These are phyloP conservation scores for Anoura caudifer DNA, from an alignment of 2,113 vertebrate species.

Conservation along the genomic window DNA sequence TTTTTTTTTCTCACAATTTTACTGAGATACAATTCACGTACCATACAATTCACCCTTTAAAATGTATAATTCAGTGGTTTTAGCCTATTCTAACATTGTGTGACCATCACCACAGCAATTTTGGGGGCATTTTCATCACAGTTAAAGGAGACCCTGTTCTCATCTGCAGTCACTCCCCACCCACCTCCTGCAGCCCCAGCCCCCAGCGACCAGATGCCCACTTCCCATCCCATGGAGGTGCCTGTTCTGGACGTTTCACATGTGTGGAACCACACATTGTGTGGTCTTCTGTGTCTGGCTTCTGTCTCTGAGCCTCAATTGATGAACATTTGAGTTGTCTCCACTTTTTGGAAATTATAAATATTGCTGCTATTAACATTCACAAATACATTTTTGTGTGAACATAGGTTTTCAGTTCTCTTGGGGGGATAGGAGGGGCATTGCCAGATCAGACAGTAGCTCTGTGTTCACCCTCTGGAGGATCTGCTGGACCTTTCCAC, in stretches of 20 bases:
- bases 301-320: background rate
- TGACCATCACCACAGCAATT: background rate
- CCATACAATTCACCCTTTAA: background rate
- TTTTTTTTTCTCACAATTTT: background rate
- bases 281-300: background rate
- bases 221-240: background rate
- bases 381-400: too few species aligned
- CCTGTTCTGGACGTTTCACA: background rate
- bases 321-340: background rate
- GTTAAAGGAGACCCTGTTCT: background rate
- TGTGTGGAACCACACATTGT: too few species aligned
- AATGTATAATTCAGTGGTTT: background rate
- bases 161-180: background rate
- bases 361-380: background rate
- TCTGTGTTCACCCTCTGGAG: too few species aligned
- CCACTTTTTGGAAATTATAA: background rate
- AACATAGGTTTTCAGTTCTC: background rate
- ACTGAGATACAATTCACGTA: background rate
- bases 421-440: too few species aligned
- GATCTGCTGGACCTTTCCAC: background rate
- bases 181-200: too few species aligned
- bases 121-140: background rate
- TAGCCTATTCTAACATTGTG: background rate
- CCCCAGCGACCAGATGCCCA: background rate
- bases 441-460: fast-evolving